Percentiles rank a stretch among this genome's conserved stretches.
phyloP scores from a whole-genome alignment of 2,113 vertebrate species.

The Heptranchias perlo region DNA sequence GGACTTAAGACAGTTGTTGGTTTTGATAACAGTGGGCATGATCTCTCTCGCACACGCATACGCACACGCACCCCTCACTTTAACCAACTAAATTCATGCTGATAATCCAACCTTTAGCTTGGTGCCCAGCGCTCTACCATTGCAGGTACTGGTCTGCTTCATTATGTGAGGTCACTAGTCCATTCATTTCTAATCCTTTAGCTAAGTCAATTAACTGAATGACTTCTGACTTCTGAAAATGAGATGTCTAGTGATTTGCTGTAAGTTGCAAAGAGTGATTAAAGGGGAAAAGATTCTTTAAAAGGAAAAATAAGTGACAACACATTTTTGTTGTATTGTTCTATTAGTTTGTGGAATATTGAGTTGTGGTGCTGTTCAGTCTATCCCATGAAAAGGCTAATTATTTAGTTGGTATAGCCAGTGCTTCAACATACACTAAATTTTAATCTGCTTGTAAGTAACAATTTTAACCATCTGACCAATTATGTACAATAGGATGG shows the following conservation, averaged over 20 bases:
- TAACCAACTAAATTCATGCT: not conserved
- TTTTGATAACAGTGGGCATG: no score
- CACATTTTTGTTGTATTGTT: not conserved
- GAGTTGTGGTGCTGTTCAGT: not conserved
- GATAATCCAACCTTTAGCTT: not conserved
- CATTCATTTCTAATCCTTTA: not conserved
- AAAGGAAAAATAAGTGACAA: not conserved
- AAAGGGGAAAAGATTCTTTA: not conserved
- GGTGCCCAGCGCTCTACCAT: not conserved
- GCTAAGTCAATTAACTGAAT: not conserved
- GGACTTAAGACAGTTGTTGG: no score
- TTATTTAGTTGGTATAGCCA: not conserved
- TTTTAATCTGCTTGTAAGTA: not conserved
- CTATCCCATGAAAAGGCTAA: not conserved
- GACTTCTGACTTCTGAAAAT: conserved; percentile 2
- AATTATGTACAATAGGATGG: not conserved
- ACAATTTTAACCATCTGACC: not conserved
- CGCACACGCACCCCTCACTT: not conserved
- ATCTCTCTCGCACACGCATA: no score
- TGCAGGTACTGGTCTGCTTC: not conserved
- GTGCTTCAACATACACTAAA: not conserved
- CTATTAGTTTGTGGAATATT: not conserved
- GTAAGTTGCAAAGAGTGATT: not conserved
- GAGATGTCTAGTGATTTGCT: not conserved
- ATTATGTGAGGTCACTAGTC: not conserved